These are phyloP conservation scores for Nesogale talazaci DNA, from an alignment of 2,113 vertebrate genomes.

Conservation along the genomic window DNA sequence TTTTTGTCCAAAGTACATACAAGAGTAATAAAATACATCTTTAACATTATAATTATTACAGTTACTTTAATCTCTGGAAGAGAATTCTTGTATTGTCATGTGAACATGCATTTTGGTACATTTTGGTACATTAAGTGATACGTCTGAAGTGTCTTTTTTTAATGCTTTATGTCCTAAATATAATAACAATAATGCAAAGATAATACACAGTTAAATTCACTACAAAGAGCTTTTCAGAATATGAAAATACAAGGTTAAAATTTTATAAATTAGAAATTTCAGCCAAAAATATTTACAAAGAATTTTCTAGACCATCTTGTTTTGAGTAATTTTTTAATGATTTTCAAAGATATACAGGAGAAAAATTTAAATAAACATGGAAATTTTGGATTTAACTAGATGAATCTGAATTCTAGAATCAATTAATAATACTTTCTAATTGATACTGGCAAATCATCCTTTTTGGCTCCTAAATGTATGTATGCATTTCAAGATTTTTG, in stretches of 20 bases:
- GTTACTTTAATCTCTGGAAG: constrained; percentile 77
- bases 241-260: neutral
- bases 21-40: constrained; percentile 72
- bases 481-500: constrained; percentile 74
- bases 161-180: constrained; percentile 64
- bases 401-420: constrained; percentile 65
- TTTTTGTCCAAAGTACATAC: constrained; percentile 69
- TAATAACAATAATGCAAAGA: constrained; percentile 55
- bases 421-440: constrained; percentile 50
- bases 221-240: constrained; percentile 58
- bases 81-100: constrained; percentile 64
- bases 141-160: constrained; percentile 52
- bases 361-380: constrained; percentile 62
- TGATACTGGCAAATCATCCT: constrained; percentile 44
- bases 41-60: constrained; percentile 57
- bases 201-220: constrained; percentile 41
- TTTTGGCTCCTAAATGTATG: constrained; percentile 68
- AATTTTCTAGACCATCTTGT: constrained; percentile 61
- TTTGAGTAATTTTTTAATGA: constrained; percentile 68
- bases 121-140: constrained; percentile 64
- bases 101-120: constrained; percentile 66
- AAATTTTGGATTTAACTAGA: constrained; percentile 64
- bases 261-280: constrained; percentile 42
- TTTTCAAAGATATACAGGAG: constrained; percentile 64
- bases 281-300: constrained; percentile 44